Percentiles rank a stretch among this genome's conserved stretches.
phyloP scores from a whole-genome alignment of 2,888 invertebrate genomes.

The Eristalinus sepulchralis region DNA sequence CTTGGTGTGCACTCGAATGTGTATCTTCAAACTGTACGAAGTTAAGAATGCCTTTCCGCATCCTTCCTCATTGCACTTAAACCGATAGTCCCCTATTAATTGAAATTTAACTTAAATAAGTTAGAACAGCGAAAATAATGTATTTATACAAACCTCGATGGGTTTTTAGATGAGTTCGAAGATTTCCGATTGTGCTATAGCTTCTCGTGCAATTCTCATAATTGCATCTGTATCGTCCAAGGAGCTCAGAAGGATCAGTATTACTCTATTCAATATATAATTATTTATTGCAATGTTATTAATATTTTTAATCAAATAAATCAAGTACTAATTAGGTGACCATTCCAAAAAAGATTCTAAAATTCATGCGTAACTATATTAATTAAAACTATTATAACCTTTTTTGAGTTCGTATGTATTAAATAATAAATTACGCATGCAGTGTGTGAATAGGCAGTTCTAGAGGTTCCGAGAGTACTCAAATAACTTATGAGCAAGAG shows the following conservation, averaged over 20 bases:
- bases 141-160: constrained; percentile 90
- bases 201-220: constrained; percentile 93
- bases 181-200: constrained; percentile 96
- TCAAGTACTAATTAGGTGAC: not conserved
- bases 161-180: constrained; percentile 97
- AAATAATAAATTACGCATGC: not conserved
- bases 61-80: constrained; percentile 92
- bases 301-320: not conserved
- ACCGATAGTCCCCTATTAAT: constrained; percentile 93
- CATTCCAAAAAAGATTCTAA: not conserved
- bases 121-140: not conserved
- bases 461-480: not conserved
- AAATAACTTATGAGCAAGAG: not conserved
- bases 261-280: constrained; percentile 73
- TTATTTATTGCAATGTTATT: not conserved
- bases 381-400: not conserved
- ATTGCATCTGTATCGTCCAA: constrained; percentile 91
- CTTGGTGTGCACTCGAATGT: constrained; percentile 96
- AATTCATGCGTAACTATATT: not conserved
- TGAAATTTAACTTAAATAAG: not conserved
- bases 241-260: constrained; percentile 76
- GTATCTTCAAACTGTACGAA: constrained; percentile 96
- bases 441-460: not conserved
- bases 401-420: not conserved
- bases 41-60: constrained; percentile 97